Evolutionary conservation across 2,113 vertebrate species (phyloP).

Genomic region (Pristiophorus japonicus): DNA sequence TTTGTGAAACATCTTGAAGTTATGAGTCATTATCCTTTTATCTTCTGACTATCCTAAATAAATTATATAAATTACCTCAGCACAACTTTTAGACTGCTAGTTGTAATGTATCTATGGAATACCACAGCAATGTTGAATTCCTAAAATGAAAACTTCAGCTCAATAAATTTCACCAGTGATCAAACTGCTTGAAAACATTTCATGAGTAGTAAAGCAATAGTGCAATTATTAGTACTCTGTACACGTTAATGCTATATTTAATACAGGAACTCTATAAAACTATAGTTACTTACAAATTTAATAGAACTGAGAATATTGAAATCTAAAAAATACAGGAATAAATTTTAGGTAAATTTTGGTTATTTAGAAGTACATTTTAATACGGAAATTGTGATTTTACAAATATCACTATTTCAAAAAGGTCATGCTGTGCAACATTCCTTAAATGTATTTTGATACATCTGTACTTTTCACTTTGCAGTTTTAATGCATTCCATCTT

Average conservation of each 20-base stretch:
- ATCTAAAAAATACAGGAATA: not conserved
- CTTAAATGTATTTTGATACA: not conserved
- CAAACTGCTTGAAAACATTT: slow-evolving; percentile 16
- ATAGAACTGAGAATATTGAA: not conserved
- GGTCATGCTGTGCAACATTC: not conserved
- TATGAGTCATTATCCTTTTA: not conserved
- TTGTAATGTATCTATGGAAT: not conserved
- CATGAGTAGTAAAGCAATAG: not conserved
- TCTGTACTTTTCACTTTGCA: not conserved
- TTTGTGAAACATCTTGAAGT: not conserved
- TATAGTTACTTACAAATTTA: slow-evolving; percentile 15
- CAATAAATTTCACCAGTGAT: slow-evolving; percentile 6
- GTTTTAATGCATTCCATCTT: not conserved
- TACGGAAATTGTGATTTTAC: slow-evolving; percentile 15
- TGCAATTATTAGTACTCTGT: slow-evolving; percentile 9
- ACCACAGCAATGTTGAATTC: not conserved
- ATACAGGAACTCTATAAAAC: not conserved
- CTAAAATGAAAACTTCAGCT: not conserved
- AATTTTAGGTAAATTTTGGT: not conserved
- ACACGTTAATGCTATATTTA: slow-evolving; percentile 8
- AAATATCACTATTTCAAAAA: slow-evolving; percentile 16
- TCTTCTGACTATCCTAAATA: not conserved
- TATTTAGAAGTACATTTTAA: slow-evolving; percentile 20
- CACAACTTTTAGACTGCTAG: not conserved
- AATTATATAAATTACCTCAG: slow-evolving; percentile 11